Evolutionary conservation across 2,797 vertebrate species (phyloP).

Genomic region (Jordanella pulchra): DNA sequence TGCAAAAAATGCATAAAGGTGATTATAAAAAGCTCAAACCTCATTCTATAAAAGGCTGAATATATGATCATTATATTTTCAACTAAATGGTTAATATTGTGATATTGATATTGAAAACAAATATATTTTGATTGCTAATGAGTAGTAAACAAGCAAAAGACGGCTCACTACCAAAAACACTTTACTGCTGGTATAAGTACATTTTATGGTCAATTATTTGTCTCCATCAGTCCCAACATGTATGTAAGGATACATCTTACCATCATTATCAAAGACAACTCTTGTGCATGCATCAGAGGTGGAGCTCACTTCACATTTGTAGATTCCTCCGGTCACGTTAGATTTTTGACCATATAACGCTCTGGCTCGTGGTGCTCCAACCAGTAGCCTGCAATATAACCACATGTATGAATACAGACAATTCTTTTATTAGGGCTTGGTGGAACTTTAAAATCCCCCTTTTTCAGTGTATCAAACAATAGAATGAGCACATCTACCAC

Average conservation of each 20-base stretch:
- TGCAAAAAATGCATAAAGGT: background rate
- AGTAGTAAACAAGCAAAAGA: background rate
- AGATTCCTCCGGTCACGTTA: conserved; percentile 89
- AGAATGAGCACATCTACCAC: conserved; percentile 28
- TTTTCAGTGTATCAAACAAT: conserved; percentile 32
- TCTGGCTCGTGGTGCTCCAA: conserved; percentile 89
- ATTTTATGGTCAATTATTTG: background rate
- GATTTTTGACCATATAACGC: conserved; percentile 80
- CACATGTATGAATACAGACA: background rate
- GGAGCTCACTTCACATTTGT: conserved; percentile 85
- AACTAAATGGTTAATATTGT: background rate
- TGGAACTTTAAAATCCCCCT: conserved; percentile 44
- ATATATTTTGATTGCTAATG: background rate
- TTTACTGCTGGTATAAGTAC: background rate
- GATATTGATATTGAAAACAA: background rate
- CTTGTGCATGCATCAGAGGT: conserved; percentile 72
- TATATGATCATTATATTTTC: background rate
- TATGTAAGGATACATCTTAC: conserved; percentile 69
- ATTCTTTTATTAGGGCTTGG: conserved; percentile 34
- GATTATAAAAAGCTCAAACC: too few species aligned
- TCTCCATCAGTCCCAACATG: background rate
- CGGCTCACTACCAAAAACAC: background rate
- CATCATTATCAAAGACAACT: conserved; percentile 86
- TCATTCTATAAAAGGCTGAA: too few species aligned
- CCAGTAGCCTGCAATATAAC: conserved; percentile 84